phyloP scores from a whole-genome alignment of 2,888 invertebrate genomes.

The Cheilosia soror region DNA sequence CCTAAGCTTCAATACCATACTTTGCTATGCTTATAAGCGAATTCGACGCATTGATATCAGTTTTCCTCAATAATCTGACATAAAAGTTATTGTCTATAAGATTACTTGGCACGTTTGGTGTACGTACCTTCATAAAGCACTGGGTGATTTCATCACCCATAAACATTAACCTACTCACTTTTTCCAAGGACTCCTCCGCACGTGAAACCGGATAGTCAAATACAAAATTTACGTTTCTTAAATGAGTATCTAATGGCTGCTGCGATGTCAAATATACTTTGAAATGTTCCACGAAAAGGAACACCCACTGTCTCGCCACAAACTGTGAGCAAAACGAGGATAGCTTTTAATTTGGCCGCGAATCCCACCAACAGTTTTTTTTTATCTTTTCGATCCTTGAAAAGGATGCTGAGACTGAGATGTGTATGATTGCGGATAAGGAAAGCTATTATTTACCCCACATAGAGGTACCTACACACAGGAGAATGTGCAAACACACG shows the following conservation, averaged over 20 bases:
- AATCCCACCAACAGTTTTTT: slow-evolving; percentile 12
- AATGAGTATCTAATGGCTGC: slow-evolving; percentile 29
- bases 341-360: slow-evolving; percentile 41
- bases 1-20: no score
- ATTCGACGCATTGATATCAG: no score
- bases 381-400: not conserved
- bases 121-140: no score
- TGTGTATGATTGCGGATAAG: slow-evolving; percentile 48
- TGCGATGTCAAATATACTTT: slow-evolving; percentile 6
- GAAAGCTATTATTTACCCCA: slow-evolving; percentile 52
- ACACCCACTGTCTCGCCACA: not conserved
- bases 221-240: slow-evolving; percentile 20
- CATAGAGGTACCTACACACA: not conserved
- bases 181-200: not conserved
- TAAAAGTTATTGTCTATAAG: no score
- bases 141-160: no score
- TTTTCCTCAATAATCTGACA: no score
- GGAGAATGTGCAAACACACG: not conserved
- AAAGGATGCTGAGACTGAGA: slow-evolving; percentile 20
- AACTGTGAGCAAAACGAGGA: not conserved
- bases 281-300: not conserved
- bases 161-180: no score
- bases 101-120: no score
- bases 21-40: no score
- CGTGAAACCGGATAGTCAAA: slow-evolving; percentile 22